Conservation (phyloP, 2,888 invertebrate species). For the Callimorpha dominula region DNA sequence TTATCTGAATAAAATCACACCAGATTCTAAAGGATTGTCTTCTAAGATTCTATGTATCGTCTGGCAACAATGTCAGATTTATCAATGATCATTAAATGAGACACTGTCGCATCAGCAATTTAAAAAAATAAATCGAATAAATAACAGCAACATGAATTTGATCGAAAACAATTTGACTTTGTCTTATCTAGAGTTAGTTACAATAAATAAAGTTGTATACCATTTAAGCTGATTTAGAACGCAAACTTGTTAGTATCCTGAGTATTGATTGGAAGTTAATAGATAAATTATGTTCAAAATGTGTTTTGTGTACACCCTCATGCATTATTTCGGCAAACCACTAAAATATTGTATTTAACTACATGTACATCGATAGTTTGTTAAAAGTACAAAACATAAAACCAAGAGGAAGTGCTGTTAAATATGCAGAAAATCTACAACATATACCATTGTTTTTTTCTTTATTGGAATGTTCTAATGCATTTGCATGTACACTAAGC, state of each 20-base stretch:
- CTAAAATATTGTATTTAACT: conserved; percentile 9
- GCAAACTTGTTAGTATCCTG: conserved; percentile 56
- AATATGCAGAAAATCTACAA: neutral
- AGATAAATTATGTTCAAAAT: conserved; percentile 23
- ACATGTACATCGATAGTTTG: neutral
- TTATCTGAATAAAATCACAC: too few species aligned
- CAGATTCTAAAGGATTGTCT: too few species aligned
- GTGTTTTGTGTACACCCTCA: conserved; percentile 25
- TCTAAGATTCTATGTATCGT: too few species aligned
- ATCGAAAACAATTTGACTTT: conserved; percentile 34
- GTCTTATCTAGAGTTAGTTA: conserved; percentile 42
- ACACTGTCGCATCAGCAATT: conserved; percentile 1
- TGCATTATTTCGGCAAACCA: neutral
- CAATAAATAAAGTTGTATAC: conserved; percentile 49
- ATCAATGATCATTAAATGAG: neutral
- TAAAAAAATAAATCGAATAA: conserved; percentile 29
- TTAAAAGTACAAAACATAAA: neutral
- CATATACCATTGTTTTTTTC: neutral
- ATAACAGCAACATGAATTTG: conserved; percentile 42
- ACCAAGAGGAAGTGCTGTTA: too few species aligned
- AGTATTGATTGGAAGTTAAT: conserved; percentile 53
- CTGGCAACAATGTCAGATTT: too few species aligned
- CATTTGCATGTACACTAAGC: neutral
- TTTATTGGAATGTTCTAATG: neutral
- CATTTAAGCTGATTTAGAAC: conserved; percentile 41